Conservation (phyloP, 2,113 vertebrate genomes). For the Pseudorhombus dupliciocellatus region DNA sequence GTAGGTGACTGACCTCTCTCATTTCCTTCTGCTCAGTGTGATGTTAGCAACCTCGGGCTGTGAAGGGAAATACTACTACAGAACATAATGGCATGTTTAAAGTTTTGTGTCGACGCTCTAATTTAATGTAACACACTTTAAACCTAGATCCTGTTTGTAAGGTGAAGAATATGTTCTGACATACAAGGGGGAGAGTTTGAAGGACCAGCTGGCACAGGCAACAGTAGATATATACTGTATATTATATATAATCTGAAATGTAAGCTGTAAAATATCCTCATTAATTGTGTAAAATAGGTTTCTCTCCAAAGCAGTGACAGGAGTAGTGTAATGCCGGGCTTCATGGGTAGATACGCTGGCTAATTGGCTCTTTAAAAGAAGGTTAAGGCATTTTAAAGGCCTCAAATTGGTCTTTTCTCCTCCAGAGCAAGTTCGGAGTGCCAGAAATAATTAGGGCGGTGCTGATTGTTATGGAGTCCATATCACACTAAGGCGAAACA, state of each 20-base stretch:
- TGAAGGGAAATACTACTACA: conserved; percentile 14
- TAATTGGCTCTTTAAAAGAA: conserved; percentile 85
- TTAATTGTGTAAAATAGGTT: conserved; percentile 81
- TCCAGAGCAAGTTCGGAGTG: conserved; percentile 76
- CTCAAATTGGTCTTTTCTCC: conserved; percentile 82
- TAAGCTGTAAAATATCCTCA: conserved; percentile 70
- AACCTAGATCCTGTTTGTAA: conserved; percentile 33
- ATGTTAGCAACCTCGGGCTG: conserved; percentile 11
- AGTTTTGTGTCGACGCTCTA: conserved; percentile 18
- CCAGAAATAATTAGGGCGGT: conserved; percentile 83
- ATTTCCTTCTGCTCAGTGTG: conserved; percentile 14
- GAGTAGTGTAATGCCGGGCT: conserved; percentile 74
- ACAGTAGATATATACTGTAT: conserved; percentile 45
- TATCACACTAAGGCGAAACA: conserved; percentile 76
- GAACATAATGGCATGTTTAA: conserved; percentile 8
- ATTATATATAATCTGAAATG: conserved; percentile 46
- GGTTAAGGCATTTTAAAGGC: conserved; percentile 81
- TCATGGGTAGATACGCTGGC: conserved; percentile 75
- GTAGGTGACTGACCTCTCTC: conserved; percentile 23
- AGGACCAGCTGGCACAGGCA: conserved; percentile 40
- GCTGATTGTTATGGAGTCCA: conserved; percentile 79
- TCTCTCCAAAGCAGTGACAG: conserved; percentile 73
- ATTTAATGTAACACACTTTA: conserved; percentile 49
- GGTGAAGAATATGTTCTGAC: conserved; percentile 22
- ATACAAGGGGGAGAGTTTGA: conserved; percentile 38